Conservation (phyloP, 1,140 invertebrate species). For the Nautilus pompilius region DNA sequence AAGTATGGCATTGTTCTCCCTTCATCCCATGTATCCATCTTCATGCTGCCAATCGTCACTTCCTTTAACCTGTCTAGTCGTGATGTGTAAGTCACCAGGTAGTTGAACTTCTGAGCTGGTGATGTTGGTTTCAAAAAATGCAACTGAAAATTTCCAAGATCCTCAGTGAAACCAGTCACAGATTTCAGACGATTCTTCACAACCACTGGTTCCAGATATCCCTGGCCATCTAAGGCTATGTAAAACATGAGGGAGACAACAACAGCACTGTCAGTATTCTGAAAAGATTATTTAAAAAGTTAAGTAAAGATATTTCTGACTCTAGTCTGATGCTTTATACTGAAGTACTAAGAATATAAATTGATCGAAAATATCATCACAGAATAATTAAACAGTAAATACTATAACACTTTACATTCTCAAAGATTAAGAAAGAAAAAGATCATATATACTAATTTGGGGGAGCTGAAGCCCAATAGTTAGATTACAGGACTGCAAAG, state of each 20-base stretch:
- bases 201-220: constrained; percentile 46
- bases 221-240: constrained; percentile 52
- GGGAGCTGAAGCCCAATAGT: too few relatives aligned
- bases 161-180: constrained; percentile 73
- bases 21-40: constrained; percentile 52
- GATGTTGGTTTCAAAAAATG: constrained; percentile 58
- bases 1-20: constrained; percentile 49
- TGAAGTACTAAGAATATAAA: too few relatives aligned
- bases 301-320: too few relatives aligned
- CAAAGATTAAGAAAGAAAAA: too few relatives aligned
- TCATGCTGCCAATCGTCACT: constrained; percentile 63
- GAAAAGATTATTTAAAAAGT: too few relatives aligned
- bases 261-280: constrained; percentile 20
- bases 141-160: constrained; percentile 74
- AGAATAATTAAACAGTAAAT: too few relatives aligned
- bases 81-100: constrained; percentile 56
- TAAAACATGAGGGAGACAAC: constrained; percentile 60
- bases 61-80: constrained; percentile 76
- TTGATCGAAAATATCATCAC: too few relatives aligned
- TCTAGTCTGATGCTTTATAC: too few relatives aligned
- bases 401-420: too few relatives aligned
- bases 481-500: too few relatives aligned
- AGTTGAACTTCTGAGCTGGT: constrained; percentile 55
- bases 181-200: constrained; percentile 62
- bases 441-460: too few relatives aligned